Evolutionary conservation across 2,888 invertebrate species (phyloP), one percentile per base, ranked within the genome.

Genomic region (Clunio marinus): DNA sequence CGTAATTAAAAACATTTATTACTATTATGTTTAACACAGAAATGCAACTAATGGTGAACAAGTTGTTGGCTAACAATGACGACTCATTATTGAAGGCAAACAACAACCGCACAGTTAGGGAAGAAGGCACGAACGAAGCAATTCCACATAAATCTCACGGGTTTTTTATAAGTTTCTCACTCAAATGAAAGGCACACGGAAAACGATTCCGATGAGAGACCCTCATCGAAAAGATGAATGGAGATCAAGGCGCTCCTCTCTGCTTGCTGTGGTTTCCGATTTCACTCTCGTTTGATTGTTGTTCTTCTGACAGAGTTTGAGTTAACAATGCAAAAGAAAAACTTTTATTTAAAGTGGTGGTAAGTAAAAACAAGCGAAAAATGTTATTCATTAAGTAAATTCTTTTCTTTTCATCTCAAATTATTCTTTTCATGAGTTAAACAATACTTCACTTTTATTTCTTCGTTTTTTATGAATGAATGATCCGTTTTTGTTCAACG

Each of bases 241-340:
- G 51, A 51, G 51, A 51, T 51, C 51, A 51, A 51, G 51, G 51
- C 51, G 51, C 17, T 57, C 57, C 27, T 27, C 17, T 57, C n/a
- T n/a, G n/a, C n/a, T n/a, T n/a, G n/a, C n/a, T 57, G 57, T 22
- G 57, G 57, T 57, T 57, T 57, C 25, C 57, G 25, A 57, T 57
- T 57, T 57, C 57, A 57, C 57, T 51, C 17, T 51, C 51, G 17
- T 22, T 41, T 15, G n/a, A n/a, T n/a, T n/a, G n/a, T n/a, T n/a
- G 41, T 41, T 41, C 15, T 41, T 41, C 10, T 41, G 41, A 41
- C 10, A 15, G 10, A 5, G 41, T 3, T 15, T 15, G 32, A 32
- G n/a, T n/a, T n/a, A 32, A 32, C 41, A 41, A 41, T 20, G 8
- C 51, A 51, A 51, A 7, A 51, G 15, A 41, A 15, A 10, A 41